phyloP scores from a whole-genome alignment of 2,888 invertebrate species.

The Ethmia dodecea region DNA sequence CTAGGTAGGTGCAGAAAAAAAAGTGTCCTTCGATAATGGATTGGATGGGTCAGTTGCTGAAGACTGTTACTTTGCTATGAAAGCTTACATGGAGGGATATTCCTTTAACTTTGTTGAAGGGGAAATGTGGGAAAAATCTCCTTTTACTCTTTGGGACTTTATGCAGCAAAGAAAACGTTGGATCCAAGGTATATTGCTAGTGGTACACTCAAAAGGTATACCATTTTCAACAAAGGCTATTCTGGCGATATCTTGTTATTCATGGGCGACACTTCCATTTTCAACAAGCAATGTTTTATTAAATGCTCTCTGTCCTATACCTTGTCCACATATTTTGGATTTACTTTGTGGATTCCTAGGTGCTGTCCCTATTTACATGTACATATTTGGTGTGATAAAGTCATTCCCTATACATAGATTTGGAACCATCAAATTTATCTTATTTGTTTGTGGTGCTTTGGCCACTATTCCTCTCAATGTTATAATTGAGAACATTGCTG shows the following conservation, averaged over 20 bases:
- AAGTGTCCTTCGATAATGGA: slow-evolving; percentile 97
- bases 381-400: slow-evolving; percentile 97
- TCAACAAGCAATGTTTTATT: slow-evolving; percentile 93
- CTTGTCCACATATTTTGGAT: slow-evolving; percentile 89
- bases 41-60: slow-evolving; percentile 98
- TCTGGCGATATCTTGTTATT: slow-evolving; percentile 93
- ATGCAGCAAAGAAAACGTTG: slow-evolving; percentile 97
- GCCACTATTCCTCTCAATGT: slow-evolving; percentile 96
- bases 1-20: slow-evolving; percentile 92
- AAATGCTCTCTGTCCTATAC: slow-evolving; percentile 91
- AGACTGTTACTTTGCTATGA: slow-evolving; percentile 98
- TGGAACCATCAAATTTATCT: slow-evolving; percentile 85
- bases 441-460: slow-evolving; percentile 91
- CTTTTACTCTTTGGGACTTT: slow-evolving; percentile 96
- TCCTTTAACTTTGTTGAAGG: slow-evolving; percentile 97
- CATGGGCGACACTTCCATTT: slow-evolving; percentile 96
- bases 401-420: slow-evolving; percentile 94
- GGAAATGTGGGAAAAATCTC: slow-evolving; percentile 99
- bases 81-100: slow-evolving; percentile 93
- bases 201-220: slow-evolving; percentile 91
- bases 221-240: slow-evolving; percentile 88
- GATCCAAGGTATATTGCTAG: slow-evolving; percentile 94
- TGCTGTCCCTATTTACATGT: slow-evolving; percentile 97
- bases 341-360: slow-evolving; percentile 93
- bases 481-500: slow-evolving; percentile 95